Percentiles rank a stretch among this genome's conserved stretches.
Evolutionary conservation across 1,140 invertebrate species (phyloP).

Genomic region (Lordiphosa collinella): DNA sequence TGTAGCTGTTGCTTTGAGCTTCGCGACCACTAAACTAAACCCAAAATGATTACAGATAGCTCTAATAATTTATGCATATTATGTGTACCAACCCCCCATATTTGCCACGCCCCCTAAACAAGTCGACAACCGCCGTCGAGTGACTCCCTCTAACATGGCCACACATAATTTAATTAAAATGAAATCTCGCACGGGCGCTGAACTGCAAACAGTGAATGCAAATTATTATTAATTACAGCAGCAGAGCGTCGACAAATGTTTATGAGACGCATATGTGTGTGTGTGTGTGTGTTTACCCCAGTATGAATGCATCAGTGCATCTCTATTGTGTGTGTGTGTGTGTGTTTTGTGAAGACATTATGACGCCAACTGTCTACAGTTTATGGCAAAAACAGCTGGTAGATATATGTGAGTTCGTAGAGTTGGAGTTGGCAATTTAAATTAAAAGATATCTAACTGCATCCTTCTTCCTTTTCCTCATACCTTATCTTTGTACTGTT

Average conservation of each 20-base stretch:
- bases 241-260: slow-evolving; percentile 27
- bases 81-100: no score
- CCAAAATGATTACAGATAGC: no score
- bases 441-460: slow-evolving; percentile 30
- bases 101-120: no score
- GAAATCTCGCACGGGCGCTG: slow-evolving; percentile 20
- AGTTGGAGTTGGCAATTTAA: slow-evolving; percentile 36
- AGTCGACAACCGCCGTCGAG: no score
- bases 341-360: slow-evolving; percentile 13
- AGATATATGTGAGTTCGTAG: slow-evolving; percentile 24
- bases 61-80: no score
- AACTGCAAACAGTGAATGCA: slow-evolving; percentile 18
- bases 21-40: no score
- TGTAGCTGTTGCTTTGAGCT: no score
- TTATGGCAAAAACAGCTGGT: slow-evolving; percentile 44
- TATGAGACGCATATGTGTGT: slow-evolving; percentile 32
- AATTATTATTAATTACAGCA: slow-evolving; percentile 21
- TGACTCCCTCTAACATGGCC: slow-evolving; percentile 9
- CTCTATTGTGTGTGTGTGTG: neutral
- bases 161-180: slow-evolving; percentile 20
- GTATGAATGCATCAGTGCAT: slow-evolving; percentile 1
- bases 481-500: neutral
- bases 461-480: neutral
- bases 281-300: neutral
- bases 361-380: slow-evolving; percentile 50